Conservation (phyloP, 2,113 vertebrate species). For the Brachypteracias leptosomus region DNA sequence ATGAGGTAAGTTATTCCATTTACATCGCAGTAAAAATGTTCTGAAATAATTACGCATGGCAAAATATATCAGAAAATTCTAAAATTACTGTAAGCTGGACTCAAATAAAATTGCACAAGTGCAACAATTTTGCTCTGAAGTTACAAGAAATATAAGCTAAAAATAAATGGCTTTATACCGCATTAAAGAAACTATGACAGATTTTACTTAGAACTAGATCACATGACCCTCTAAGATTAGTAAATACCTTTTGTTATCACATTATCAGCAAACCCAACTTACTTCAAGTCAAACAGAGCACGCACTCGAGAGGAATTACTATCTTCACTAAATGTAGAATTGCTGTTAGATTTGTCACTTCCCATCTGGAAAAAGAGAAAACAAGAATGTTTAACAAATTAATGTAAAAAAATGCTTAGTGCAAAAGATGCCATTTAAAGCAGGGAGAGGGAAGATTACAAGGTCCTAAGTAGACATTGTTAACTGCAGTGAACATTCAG, state of each 20-base stretch:
- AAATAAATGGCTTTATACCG: background rate
- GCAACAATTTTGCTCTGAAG: background rate
- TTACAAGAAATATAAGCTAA: background rate
- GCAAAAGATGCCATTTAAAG: background rate
- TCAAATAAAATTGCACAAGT: background rate
- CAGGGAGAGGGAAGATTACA: background rate
- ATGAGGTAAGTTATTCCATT: background rate
- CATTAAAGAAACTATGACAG: background rate
- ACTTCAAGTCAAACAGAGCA: background rate
- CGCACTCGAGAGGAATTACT: background rate
- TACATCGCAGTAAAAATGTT: background rate
- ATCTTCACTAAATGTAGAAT: rapidly evolving
- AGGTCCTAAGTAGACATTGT: background rate
- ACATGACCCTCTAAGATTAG: background rate
- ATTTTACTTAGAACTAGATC: background rate
- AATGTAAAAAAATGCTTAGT: background rate
- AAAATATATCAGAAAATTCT: background rate
- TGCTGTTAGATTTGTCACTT: background rate
- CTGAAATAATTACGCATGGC: background rate
- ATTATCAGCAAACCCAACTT: background rate
- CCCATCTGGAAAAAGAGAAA: background rate
- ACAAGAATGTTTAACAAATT: background rate
- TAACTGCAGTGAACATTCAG: background rate
- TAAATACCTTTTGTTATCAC: background rate
- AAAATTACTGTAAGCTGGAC: background rate